Conservation (phyloP, 2,888 invertebrate genomes). For the Trilocha varians region DNA sequence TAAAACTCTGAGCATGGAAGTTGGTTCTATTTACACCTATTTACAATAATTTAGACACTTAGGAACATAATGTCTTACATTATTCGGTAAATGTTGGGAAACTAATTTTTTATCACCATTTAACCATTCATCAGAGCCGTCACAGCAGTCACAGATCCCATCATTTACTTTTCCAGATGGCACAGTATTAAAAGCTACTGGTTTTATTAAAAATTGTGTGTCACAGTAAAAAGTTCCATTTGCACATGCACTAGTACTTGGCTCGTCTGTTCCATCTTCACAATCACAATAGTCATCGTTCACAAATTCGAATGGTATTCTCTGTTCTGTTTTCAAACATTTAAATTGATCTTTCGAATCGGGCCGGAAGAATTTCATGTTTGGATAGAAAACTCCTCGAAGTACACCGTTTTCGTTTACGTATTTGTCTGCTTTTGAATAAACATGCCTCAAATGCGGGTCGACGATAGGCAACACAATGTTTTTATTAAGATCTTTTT, state of each 20-base stretch:
- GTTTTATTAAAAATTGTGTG: slow-evolving; percentile 55
- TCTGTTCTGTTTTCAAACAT: slow-evolving; percentile 49
- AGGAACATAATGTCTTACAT: slow-evolving; percentile 42
- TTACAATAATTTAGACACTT: slow-evolving; percentile 42
- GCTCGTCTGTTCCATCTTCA: slow-evolving; percentile 82
- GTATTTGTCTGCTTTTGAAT: slow-evolving; percentile 48
- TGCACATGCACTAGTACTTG: slow-evolving; percentile 91
- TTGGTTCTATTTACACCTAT: slow-evolving; percentile 14
- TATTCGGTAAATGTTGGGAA: slow-evolving; percentile 38
- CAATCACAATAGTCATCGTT: slow-evolving; percentile 94
- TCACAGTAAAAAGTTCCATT: slow-evolving; percentile 89
- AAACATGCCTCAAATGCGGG: slow-evolving; percentile 32
- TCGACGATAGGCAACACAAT: slow-evolving; percentile 38
- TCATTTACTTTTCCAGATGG: slow-evolving; percentile 91
- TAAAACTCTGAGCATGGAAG: not conserved
- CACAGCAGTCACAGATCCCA: slow-evolving; percentile 95
- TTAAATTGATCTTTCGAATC: slow-evolving; percentile 47
- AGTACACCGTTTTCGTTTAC: slow-evolving; percentile 55
- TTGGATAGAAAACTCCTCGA: slow-evolving; percentile 46
- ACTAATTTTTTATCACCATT: slow-evolving; percentile 30
- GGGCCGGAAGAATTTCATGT: slow-evolving; percentile 51
- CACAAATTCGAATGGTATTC: slow-evolving; percentile 56
- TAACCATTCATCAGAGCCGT: slow-evolving; percentile 90
- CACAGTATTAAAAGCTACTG: slow-evolving; percentile 47
- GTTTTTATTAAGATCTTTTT: slow-evolving; percentile 23